Evolutionary conservation across 2,797 vertebrate genomes (phyloP).

Genomic region (Channallabes apus): DNA sequence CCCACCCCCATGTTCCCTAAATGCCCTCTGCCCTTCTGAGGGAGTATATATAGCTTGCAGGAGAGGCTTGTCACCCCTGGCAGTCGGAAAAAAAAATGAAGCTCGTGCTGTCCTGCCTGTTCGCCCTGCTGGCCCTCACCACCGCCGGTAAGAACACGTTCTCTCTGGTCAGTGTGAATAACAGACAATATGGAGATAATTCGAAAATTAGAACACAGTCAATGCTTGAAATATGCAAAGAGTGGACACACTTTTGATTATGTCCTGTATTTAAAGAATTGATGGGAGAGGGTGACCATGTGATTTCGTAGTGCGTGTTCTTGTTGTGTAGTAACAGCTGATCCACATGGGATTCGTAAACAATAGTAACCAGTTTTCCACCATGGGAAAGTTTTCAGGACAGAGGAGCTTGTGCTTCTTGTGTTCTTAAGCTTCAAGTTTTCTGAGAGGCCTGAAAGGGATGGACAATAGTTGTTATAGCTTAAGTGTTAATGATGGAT

Average conservation of each 20-base stretch:
- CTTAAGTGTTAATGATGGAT: not conserved
- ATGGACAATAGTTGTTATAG: not conserved
- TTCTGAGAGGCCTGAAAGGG: not conserved
- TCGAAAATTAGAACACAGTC: not conserved
- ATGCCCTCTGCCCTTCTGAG: constrained; percentile 75
- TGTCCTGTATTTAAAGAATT: not conserved
- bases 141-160: constrained; percentile 80
- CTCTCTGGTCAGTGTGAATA: not conserved
- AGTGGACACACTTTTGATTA: not conserved
- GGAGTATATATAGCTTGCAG: constrained; percentile 82
- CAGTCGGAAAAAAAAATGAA: constrained; percentile 88
- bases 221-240: not conserved
- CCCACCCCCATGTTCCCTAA: constrained; percentile 48
- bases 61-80: constrained; percentile 79
- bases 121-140: constrained; percentile 81
- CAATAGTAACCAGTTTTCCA: not conserved
- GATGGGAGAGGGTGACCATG: not conserved
- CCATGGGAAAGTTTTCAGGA: not conserved
- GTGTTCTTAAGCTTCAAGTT: not conserved
- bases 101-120: constrained; percentile 80
- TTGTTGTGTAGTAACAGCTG: not conserved
- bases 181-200: no score
- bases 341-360: not conserved
- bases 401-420: not conserved
- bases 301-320: not conserved